These are phyloP conservation scores for Anoplius nigerrimus DNA, from an alignment of 2,888 invertebrate genomes.

Conservation along the genomic window DNA sequence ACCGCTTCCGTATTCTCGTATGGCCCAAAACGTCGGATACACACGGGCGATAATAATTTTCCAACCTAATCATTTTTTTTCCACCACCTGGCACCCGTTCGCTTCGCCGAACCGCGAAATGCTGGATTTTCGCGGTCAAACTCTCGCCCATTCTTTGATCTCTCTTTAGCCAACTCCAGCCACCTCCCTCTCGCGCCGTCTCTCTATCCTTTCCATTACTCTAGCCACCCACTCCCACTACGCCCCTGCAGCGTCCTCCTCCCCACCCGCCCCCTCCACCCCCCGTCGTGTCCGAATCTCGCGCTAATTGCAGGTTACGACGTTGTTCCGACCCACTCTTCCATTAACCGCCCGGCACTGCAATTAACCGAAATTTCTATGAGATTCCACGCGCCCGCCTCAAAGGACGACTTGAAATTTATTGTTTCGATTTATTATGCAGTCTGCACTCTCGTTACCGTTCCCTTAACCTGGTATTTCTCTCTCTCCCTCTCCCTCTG, in stretches of 20 bases:
- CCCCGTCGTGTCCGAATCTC: slow-evolving; percentile 41
- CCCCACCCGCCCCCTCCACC: background rate
- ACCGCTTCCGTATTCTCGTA: too few species aligned
- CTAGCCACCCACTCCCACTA: too few species aligned
- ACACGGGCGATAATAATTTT: slow-evolving; percentile 21
- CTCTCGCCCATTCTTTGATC: slow-evolving; percentile 10
- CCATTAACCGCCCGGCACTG: slow-evolving; percentile 42
- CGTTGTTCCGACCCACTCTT: slow-evolving; percentile 41
- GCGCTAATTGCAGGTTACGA: slow-evolving; percentile 45
- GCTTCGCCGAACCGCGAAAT: slow-evolving; percentile 42
- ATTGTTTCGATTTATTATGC: slow-evolving; percentile 55
- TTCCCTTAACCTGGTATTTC: background rate
- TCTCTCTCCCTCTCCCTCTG: slow-evolving; percentile 3
- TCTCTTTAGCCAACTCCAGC: slow-evolving; percentile 1
- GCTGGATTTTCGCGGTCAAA: slow-evolving; percentile 26
- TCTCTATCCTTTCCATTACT: too few species aligned
- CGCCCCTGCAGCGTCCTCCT: too few species aligned
- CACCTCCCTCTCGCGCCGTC: background rate
- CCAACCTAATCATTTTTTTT: slow-evolving; percentile 8
- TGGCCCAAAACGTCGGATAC: background rate
- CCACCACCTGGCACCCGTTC: slow-evolving; percentile 20
- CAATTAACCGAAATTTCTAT: slow-evolving; percentile 50
- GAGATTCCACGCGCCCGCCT: slow-evolving; percentile 38
- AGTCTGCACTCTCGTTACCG: slow-evolving; percentile 39
- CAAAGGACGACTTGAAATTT: slow-evolving; percentile 44